phyloP scores from a whole-genome alignment of 1,140 invertebrate genomes.

The Habropoda laboriosa region DNA sequence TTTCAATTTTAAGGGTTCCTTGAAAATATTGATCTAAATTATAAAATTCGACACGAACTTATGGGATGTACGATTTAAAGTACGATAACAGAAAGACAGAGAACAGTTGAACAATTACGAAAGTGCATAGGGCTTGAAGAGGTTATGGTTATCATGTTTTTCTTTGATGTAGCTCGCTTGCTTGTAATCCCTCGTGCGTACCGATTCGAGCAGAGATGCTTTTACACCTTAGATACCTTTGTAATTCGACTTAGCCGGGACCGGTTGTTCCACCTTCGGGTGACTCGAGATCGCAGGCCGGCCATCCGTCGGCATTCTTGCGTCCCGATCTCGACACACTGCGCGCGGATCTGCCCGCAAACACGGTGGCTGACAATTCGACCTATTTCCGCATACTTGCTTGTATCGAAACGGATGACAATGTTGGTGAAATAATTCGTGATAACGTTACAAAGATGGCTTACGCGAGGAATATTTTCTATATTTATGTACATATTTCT shows the following conservation, averaged over 20 bases:
- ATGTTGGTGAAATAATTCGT: background rate
- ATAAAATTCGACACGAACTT: too few species aligned
- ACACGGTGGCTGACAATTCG: background rate
- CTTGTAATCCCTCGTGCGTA: slow-evolving; percentile 45
- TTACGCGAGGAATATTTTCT: background rate
- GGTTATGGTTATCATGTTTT: slow-evolving; percentile 30
- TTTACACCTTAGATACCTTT: slow-evolving; percentile 63
- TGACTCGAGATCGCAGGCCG: slow-evolving; percentile 47
- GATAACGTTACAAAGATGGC: slow-evolving; percentile 29
- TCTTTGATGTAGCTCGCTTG: slow-evolving; percentile 45
- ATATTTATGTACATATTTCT: background rate
- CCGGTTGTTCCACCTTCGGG: slow-evolving; percentile 64
- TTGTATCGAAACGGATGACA: background rate
- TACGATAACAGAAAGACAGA: too few species aligned
- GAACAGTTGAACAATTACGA: background rate
- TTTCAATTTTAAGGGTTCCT: too few species aligned
- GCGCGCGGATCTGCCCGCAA: slow-evolving; percentile 32
- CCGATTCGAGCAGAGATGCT: slow-evolving; percentile 53
- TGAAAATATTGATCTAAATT: too few species aligned
- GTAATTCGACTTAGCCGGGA: slow-evolving; percentile 62
- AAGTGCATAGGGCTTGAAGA: slow-evolving; percentile 5
- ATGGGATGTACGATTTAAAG: too few species aligned
- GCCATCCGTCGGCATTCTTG: slow-evolving; percentile 49
- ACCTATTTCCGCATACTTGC: background rate
- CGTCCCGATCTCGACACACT: slow-evolving; percentile 31